phyloP scores from a whole-genome alignment of 2,113 vertebrate genomes.

The Siniperca knerii region DNA sequence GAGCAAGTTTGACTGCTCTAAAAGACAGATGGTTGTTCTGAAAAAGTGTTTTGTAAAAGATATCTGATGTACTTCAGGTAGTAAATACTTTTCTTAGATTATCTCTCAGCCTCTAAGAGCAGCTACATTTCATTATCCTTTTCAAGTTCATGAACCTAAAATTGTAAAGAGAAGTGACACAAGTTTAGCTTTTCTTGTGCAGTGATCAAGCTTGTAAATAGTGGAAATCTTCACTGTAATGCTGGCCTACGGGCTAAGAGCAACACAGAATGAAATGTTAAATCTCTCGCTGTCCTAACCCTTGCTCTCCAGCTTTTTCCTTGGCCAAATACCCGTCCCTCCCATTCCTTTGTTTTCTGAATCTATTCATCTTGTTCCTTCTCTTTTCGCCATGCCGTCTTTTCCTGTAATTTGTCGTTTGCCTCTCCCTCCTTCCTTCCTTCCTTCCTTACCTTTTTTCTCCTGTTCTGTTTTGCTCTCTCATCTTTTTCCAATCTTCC shows the following conservation, averaged over 20 bases:
- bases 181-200: not conserved
- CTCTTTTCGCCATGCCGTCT: not conserved
- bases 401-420: constrained; percentile 31
- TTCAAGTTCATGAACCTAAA: not conserved
- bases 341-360: constrained; percentile 52
- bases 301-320: constrained; percentile 25
- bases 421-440: not conserved
- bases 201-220: constrained; percentile 64
- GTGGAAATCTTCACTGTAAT: constrained; percentile 67
- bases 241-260: constrained; percentile 58
- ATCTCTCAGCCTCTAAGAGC: not conserved
- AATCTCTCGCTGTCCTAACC: constrained; percentile 52
- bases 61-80: not conserved
- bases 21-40: not conserved
- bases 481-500: constrained; percentile 54
- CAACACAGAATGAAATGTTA: constrained; percentile 61
- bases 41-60: not conserved
- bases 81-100: not conserved
- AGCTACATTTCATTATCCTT: not conserved
- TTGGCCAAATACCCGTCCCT: constrained; percentile 34
- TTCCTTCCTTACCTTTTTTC: constrained; percentile 20
- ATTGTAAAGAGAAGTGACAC: constrained; percentile 1
- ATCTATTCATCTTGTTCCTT: constrained; percentile 61
- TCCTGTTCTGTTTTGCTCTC: constrained; percentile 14
- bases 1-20: not conserved